Evolutionary conservation across 2,888 invertebrate species (phyloP).

Genomic region (Psylliodes chrysocephalus): DNA sequence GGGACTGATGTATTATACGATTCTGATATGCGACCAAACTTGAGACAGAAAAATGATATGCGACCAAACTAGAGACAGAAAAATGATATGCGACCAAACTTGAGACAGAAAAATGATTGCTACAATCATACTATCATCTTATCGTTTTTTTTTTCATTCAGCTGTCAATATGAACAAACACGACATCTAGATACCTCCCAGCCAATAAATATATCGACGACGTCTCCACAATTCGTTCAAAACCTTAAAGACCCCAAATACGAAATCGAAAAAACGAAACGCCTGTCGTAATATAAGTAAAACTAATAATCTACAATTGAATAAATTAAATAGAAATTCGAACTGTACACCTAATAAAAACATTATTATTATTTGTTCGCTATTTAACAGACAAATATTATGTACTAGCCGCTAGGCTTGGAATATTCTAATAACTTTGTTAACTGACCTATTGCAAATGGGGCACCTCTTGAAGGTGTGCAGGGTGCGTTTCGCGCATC

Average conservation of each 20-base stretch:
- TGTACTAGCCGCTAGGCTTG: constrained; percentile 43
- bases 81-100: too few species aligned
- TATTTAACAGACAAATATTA: constrained; percentile 6
- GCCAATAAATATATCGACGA: constrained; percentile 16
- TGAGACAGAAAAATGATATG: too few species aligned
- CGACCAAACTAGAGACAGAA: too few species aligned
- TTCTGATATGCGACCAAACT: too few species aligned
- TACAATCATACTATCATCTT: too few species aligned
- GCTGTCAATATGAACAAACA: not conserved
- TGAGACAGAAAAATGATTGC: too few species aligned
- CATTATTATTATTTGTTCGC: not conserved
- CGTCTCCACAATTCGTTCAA: constrained; percentile 1
- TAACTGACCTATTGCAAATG: constrained; percentile 75
- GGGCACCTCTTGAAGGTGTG: constrained; percentile 73
- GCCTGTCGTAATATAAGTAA: constrained; percentile 2
- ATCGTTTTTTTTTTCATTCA: too few species aligned
- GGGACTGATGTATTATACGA: too few species aligned
- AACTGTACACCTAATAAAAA: constrained; percentile 24
- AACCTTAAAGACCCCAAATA: constrained; percentile 18
- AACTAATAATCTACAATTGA: not conserved
- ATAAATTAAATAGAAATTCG: constrained; percentile 8
- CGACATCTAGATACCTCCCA: constrained; percentile 14
- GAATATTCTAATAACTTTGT: constrained; percentile 73
- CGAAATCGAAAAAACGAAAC: constrained; percentile 14
- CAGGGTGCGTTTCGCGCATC: constrained; percentile 76